Evolutionary conservation across 2,113 vertebrate genomes (phyloP).

Genomic region (Cyanoderma ruficeps): DNA sequence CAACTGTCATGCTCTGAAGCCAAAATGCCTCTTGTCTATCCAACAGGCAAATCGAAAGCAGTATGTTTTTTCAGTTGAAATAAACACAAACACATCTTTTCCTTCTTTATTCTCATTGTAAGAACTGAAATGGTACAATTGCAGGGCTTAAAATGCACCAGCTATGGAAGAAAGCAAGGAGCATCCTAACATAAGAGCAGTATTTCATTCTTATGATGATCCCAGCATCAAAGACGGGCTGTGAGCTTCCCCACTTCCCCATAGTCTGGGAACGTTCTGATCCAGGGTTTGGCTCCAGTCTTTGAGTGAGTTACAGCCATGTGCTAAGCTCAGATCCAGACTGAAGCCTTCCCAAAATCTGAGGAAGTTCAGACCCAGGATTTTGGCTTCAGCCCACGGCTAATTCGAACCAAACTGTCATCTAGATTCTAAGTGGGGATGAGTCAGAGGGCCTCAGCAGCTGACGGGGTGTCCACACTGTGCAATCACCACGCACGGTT

Average conservation of each 20-base stretch:
- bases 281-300: neutral
- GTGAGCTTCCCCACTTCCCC: neutral
- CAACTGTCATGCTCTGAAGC: neutral
- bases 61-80: neutral
- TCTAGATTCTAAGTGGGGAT: slow-evolving; percentile 32
- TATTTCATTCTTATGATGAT: neutral
- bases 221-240: neutral
- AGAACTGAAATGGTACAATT: neutral
- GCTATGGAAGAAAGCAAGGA: neutral
- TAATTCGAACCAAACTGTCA: slow-evolving; percentile 57
- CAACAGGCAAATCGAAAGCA: neutral
- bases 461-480: slow-evolving; percentile 26
- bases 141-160: neutral
- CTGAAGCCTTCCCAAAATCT: slow-evolving; percentile 47
- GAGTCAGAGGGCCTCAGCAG: slow-evolving; percentile 50
- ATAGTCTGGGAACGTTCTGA: neutral
- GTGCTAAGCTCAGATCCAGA: slow-evolving; percentile 22
- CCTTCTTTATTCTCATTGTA: neutral
- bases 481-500: neutral
- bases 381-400: slow-evolving; percentile 23
- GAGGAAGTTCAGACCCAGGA: slow-evolving; percentile 36
- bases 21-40: neutral
- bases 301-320: neutral
- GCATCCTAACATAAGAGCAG: neutral
- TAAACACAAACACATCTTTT: neutral